A percentile compares a stretch with the other conserved stretches of the same genome.
Conservation (phyloP, 92 coral and sea anemone species). For the Palythoa grandiflora region DNA sequence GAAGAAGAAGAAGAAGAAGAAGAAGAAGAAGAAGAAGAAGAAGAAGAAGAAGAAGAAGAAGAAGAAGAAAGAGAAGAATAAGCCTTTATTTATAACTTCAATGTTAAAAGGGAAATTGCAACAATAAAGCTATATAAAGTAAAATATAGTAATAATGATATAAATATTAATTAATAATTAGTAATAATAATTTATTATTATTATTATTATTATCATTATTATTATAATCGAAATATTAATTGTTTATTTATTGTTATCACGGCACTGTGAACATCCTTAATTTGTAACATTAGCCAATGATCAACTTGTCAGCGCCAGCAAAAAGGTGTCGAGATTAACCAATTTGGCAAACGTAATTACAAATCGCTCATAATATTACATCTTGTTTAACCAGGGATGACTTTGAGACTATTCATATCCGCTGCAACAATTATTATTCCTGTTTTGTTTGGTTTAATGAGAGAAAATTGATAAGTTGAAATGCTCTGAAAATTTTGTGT, state of each 20-base stretch:
- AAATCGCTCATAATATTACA: background rate
- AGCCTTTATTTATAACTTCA: no score
- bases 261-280: background rate
- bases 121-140: no score
- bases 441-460: constrained; percentile 28
- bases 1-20: no score
- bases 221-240: background rate
- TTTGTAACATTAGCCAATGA: background rate
- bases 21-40: no score
- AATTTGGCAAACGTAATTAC: constrained; percentile 44
- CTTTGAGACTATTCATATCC: constrained; percentile 41
- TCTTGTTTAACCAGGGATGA: constrained; percentile 37
- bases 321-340: constrained; percentile 18
- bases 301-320: background rate
- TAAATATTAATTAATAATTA: no score
- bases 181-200: no score
- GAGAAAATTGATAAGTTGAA: constrained; percentile 21
- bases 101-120: no score
- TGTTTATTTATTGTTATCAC: background rate
- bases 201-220: background rate
- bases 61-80: no score
- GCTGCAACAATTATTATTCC: constrained; percentile 22
- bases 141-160: no score
- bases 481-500: constrained; percentile 20
- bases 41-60: no score